Conservation (phyloP, 2,888 invertebrate species). For the Nemapogon koenigi region DNA sequence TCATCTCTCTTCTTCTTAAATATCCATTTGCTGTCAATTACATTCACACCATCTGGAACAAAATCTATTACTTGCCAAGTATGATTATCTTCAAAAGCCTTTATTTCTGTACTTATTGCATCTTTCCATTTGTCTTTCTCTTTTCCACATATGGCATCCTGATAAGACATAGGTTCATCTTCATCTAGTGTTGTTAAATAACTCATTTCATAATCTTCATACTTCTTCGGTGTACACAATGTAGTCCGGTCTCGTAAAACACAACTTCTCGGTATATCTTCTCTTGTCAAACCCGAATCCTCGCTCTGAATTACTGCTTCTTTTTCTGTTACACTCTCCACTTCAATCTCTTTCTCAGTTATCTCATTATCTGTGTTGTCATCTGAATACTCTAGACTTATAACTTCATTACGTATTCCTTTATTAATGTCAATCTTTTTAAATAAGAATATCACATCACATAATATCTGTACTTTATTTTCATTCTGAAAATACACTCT, state of each 20-base stretch:
- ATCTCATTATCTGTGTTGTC: conserved; percentile 14
- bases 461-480: conserved; percentile 16
- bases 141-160: conserved; percentile 18
- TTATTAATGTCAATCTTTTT: neutral
- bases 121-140: conserved; percentile 15
- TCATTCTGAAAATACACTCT: conserved; percentile 20
- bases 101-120: conserved; percentile 18
- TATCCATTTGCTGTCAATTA: conserved; percentile 20
- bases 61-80: conserved; percentile 18
- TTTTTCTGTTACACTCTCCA: no score
- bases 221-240: conserved; percentile 2
- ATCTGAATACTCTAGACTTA: conserved; percentile 13
- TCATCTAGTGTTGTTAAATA: conserved; percentile 17
- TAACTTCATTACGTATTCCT: conserved; percentile 15
- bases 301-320: no score
- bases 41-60: conserved; percentile 13
- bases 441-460: conserved; percentile 19
- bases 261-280: neutral
- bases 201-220: conserved; percentile 3
- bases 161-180: conserved; percentile 17
- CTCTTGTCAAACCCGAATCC: neutral
- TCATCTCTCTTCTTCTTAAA: conserved; percentile 18
- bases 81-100: conserved; percentile 18
- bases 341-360: conserved; percentile 15
- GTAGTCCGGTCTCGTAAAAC: conserved; percentile 3